These are phyloP conservation scores for Micromesistius poutassou DNA, from an alignment of 2,797 vertebrate genomes.

Conservation along the genomic window DNA sequence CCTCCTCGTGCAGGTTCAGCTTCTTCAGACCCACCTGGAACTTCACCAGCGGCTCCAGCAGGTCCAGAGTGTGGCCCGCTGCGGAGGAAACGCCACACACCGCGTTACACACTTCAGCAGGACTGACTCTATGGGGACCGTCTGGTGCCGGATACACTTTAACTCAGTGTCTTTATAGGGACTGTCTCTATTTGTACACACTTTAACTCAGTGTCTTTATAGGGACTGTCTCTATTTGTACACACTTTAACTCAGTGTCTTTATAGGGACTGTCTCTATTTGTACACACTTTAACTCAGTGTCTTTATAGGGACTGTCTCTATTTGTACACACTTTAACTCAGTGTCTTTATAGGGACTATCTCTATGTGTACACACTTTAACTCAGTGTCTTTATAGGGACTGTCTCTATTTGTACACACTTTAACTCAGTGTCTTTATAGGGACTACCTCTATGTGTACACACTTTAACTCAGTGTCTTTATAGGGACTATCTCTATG, in stretches of 20 bases:
- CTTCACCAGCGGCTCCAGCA: constrained; percentile 92
- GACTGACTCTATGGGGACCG: neutral
- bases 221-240: neutral
- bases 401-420: too few relatives aligned
- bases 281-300: neutral
- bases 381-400: too few relatives aligned
- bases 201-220: too few relatives aligned
- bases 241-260: neutral
- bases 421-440: too few relatives aligned
- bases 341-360: too few relatives aligned
- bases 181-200: neutral
- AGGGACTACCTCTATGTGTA: too few relatives aligned
- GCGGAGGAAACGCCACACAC: neutral
- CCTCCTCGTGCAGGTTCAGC: constrained; percentile 89
- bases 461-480: too few relatives aligned
- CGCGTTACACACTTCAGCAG: neutral
- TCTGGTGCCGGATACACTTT: neutral
- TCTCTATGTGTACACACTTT: too few relatives aligned
- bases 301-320: neutral
- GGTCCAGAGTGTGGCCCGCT: constrained; percentile 93
- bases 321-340: too few relatives aligned
- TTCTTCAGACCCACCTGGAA: constrained; percentile 98
- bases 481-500: too few relatives aligned
- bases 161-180: too few relatives aligned
- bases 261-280: too few relatives aligned